phyloP scores from a whole-genome alignment of 2,797 vertebrate species.

The Manis crassicaudata region DNA sequence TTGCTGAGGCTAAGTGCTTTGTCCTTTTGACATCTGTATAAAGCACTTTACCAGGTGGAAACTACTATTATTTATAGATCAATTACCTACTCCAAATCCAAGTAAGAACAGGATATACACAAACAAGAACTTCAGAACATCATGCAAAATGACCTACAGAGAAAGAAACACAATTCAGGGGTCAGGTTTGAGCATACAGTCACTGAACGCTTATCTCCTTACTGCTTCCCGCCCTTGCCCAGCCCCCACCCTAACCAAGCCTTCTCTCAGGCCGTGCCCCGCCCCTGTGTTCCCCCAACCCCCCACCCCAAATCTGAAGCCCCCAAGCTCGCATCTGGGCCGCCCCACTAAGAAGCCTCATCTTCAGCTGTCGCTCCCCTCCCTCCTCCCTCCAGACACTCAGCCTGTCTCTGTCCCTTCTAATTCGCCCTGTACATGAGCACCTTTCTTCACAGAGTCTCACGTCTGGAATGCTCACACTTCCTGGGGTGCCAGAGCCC shows the following conservation, averaged over 20 bases:
- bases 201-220: neutral
- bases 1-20: neutral
- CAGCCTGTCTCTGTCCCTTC: neutral
- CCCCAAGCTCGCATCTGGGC: neutral
- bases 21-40: neutral
- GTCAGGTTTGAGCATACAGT: neutral
- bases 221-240: neutral
- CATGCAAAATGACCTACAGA: conserved; percentile 88
- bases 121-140: conserved; percentile 89
- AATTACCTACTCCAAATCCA: conserved; percentile 90
- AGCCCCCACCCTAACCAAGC: neutral
- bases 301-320: too few relatives aligned
- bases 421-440: neutral
- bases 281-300: too few relatives aligned
- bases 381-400: neutral
- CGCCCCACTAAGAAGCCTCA: neutral
- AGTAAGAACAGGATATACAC: conserved; percentile 90
- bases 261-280: neutral
- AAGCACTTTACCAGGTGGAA: neutral
- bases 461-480: neutral
- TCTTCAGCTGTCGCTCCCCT: neutral
- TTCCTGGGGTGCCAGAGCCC: neutral
- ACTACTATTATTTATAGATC: conserved; percentile 37
- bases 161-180: conserved; percentile 45
- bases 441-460: neutral